Percentiles rank a stretch among this genome's conserved stretches.
phyloP scores from a whole-genome alignment of 1,140 invertebrate genomes.

The Drosophila orosa region DNA sequence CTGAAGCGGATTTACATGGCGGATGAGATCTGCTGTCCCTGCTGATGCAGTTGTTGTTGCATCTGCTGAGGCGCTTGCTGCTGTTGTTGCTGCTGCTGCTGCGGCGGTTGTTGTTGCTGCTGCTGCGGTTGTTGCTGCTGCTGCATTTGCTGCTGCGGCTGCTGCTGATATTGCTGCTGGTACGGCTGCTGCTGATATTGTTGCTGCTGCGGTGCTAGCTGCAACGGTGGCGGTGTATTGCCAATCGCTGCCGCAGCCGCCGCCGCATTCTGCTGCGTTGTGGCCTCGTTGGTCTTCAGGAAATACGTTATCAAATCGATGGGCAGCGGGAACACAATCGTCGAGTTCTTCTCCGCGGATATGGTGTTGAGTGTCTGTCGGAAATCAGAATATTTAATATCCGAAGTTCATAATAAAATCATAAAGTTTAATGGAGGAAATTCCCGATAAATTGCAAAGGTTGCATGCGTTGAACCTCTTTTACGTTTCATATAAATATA shows the following conservation, averaged over 20 bases:
- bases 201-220: conserved; percentile 45
- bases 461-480: not conserved
- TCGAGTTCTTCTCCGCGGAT: conserved; percentile 98
- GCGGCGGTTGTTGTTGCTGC: conserved; percentile 23
- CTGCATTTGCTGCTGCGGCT: conserved; percentile 29
- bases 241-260: conserved; percentile 58
- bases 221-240: conserved; percentile 51
- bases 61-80: conserved; percentile 19
- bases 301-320: conserved; percentile 95
- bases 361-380: conserved; percentile 95
- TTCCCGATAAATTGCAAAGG: not conserved
- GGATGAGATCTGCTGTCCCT: conserved; percentile 68
- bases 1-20: conserved; percentile 63
- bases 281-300: conserved; percentile 84
- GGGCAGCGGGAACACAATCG: conserved; percentile 98
- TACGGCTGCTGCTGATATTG: conserved; percentile 41
- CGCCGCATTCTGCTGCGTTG: conserved; percentile 63
- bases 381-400: conserved; percentile 11
- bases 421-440: not conserved
- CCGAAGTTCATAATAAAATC: not conserved
- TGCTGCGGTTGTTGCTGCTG: conserved; percentile 14
- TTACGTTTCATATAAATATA: not conserved
- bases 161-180: conserved; percentile 27
- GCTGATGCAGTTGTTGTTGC: conserved; percentile 35
- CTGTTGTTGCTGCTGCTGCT: conserved; percentile 26